Evolutionary conservation across 1,140 invertebrate species (phyloP).

Genomic region (Lordiphosa stackelbergi): DNA sequence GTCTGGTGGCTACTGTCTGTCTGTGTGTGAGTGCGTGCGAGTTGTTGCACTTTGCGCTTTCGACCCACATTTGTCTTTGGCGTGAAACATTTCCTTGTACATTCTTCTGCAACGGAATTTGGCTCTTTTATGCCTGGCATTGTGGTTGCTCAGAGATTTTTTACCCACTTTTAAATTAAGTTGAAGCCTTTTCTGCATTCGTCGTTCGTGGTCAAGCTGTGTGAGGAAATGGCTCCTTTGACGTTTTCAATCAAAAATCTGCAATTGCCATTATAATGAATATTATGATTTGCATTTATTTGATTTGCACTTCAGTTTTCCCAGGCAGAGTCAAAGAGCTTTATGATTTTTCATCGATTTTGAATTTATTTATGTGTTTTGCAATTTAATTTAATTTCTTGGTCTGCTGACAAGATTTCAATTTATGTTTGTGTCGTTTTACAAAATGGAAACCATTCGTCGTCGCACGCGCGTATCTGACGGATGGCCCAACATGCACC

Average conservation of each 20-base stretch:
- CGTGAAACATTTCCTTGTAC: conserved; percentile 49
- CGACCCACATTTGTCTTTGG: conserved; percentile 71
- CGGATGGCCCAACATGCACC: conserved; percentile 57
- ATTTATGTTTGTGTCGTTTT: conserved; percentile 38
- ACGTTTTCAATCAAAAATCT: conserved; percentile 10
- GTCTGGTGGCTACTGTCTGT: conserved; percentile 10
- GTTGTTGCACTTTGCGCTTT: conserved; percentile 69
- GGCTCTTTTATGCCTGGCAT: conserved; percentile 56
- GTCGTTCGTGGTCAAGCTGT: conserved; percentile 36
- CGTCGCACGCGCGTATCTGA: conserved; percentile 54
- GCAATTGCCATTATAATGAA: neutral
- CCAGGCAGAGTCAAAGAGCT: neutral
- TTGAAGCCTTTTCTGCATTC: conserved; percentile 40
- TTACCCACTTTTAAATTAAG: conserved; percentile 56
- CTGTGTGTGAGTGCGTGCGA: conserved; percentile 27
- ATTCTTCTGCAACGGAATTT: conserved; percentile 46
- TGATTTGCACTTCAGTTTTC: conserved; percentile 7
- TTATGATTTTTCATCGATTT: conserved; percentile 17
- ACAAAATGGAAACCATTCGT: conserved; percentile 34
- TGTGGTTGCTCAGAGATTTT: conserved; percentile 7
- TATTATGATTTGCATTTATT: conserved; percentile 3
- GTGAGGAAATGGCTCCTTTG: conserved; percentile 9
- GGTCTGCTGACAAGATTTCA: conserved; percentile 60
- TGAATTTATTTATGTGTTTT: conserved; percentile 18
- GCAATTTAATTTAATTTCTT: conserved; percentile 55